Conservation (phyloP, 2,113 vertebrate species). For the Alces alces region DNA sequence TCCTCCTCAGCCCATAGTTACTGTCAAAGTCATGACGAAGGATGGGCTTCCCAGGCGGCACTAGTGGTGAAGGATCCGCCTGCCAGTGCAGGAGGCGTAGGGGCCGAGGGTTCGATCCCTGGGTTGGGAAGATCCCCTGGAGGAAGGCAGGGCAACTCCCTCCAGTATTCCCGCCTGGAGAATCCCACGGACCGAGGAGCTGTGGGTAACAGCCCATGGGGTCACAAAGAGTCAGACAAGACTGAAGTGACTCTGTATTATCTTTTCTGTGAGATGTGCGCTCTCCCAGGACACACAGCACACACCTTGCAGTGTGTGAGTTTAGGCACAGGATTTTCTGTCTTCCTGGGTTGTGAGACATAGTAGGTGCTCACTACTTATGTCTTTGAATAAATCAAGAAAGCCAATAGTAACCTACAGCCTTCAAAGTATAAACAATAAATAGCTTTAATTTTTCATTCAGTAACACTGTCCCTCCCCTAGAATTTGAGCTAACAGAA, state of each 20-base stretch:
- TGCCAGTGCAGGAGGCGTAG: fast-evolving
- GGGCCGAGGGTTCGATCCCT: fast-evolving
- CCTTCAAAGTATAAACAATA: neutral
- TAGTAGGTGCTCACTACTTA: neutral
- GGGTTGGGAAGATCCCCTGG: neutral
- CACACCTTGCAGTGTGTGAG: too few relatives aligned
- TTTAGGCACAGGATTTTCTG: neutral
- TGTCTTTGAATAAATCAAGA: neutral
- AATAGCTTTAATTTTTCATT: neutral
- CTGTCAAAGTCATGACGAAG: neutral
- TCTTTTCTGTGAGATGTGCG: neutral
- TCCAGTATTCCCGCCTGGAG: neutral
- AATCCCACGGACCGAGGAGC: neutral
- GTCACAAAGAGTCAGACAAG: neutral
- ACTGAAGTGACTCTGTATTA: neutral
- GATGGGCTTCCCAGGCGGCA: neutral
- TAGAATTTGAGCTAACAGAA: neutral
- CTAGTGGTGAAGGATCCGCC: neutral
- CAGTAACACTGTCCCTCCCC: neutral
- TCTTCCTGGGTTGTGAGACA: neutral
- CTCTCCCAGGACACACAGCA: neutral
- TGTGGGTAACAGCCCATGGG: neutral
- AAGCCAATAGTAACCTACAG: neutral
- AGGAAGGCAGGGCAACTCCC: neutral
- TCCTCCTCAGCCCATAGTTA: neutral